These are phyloP conservation scores for Rhopalosiphum maidis DNA, from an alignment of 1,140 invertebrate species.

Conservation along the genomic window DNA sequence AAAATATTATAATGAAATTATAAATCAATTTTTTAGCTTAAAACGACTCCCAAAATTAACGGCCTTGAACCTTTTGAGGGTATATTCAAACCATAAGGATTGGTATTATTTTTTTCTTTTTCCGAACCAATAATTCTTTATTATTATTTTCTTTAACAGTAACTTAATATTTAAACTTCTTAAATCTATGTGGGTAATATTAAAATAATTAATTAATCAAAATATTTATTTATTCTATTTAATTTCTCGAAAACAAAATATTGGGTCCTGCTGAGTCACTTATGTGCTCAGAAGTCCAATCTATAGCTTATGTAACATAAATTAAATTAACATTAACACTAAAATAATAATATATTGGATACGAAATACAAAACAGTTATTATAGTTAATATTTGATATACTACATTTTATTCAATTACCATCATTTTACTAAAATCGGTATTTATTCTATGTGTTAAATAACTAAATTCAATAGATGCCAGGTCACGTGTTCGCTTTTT, in stretches of 20 bases:
- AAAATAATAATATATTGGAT: no score
- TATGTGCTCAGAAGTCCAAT: no score
- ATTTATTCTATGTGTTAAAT: not conserved
- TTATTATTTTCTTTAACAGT: not conserved
- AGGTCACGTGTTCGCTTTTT: not conserved
- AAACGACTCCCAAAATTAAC: no score
- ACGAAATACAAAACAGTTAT: not conserved
- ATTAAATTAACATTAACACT: not conserved
- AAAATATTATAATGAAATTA: no score
- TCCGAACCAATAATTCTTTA: not conserved
- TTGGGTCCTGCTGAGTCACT: not conserved
- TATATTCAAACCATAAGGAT: not conserved
- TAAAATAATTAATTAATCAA: not conserved
- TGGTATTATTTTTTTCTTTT: not conserved
- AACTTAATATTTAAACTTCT: not conserved
- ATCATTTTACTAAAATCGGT: not conserved
- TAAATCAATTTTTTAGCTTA: no score
- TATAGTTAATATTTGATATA: not conserved
- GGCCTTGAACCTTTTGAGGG: not conserved
- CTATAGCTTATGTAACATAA: not conserved
- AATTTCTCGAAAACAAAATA: not conserved
- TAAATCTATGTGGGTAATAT: not conserved
- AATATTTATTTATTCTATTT: not conserved
- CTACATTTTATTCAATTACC: no score
- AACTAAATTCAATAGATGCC: not conserved